Evolutionary conservation across 1,140 invertebrate genomes (phyloP).

Genomic region (Drosophila melanica): DNA sequence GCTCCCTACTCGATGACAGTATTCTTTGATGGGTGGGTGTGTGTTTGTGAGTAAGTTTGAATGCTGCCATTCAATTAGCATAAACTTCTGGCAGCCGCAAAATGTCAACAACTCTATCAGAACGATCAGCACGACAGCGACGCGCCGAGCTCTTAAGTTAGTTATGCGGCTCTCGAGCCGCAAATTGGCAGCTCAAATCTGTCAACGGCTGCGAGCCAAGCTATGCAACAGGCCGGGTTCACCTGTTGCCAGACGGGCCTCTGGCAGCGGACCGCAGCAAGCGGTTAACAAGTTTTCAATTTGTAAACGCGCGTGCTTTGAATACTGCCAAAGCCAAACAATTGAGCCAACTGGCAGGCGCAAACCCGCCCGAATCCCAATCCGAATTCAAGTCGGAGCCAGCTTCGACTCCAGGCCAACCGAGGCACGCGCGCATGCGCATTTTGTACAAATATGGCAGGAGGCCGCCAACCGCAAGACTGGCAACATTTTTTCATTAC

Average conservation of each 20-base stretch:
- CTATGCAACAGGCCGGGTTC: conserved; percentile 36
- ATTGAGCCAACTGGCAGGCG: conserved; percentile 4
- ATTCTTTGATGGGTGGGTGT: conserved; percentile 34
- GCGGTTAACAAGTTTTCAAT: conserved; percentile 80
- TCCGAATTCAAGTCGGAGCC: conserved; percentile 18
- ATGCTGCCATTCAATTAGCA: conserved; percentile 62
- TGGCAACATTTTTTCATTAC: conserved; percentile 41
- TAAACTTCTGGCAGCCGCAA: conserved; percentile 63
- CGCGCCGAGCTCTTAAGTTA: conserved; percentile 42
- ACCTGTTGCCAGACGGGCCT: conserved; percentile 56
- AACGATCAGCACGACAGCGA: conserved; percentile 47
- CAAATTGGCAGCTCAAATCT: conserved; percentile 77
- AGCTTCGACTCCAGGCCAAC: conserved; percentile 55
- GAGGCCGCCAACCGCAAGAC: conserved; percentile 56
- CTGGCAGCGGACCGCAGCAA: no score
- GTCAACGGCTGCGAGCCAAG: conserved; percentile 47
- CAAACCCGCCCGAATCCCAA: conserved; percentile 24
- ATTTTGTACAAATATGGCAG: conserved; percentile 60
- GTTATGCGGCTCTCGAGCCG: conserved; percentile 37
- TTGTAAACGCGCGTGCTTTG: conserved; percentile 81
- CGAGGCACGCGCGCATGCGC: conserved; percentile 62
- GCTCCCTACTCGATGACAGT: neutral
- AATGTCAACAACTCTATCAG: conserved; percentile 79
- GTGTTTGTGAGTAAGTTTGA: conserved; percentile 35
- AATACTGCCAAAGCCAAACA: conserved; percentile 53